Conservation (phyloP, 2,113 vertebrate genomes). For the Hemibagrus wyckioides region DNA sequence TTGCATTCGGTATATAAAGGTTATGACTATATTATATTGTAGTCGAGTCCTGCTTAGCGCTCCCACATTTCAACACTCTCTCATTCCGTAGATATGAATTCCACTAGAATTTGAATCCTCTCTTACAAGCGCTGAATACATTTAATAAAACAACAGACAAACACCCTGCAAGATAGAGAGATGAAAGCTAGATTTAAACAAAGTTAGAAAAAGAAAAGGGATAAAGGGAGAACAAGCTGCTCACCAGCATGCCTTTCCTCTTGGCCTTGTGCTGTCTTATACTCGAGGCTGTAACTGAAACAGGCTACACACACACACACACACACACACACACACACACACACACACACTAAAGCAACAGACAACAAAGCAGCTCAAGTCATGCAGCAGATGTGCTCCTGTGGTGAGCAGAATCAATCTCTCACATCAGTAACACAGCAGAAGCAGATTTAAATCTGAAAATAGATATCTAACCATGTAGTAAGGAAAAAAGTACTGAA, state of each 20-base stretch:
- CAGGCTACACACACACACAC: conserved; percentile 60
- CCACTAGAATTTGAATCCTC: neutral
- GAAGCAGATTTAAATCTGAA: neutral
- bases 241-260: conserved; percentile 63
- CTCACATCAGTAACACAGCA: neutral
- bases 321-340: conserved; percentile 39
- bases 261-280: conserved; percentile 63
- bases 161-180: neutral
- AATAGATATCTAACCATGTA: neutral
- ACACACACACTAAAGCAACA: conserved; percentile 9
- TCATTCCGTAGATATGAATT: neutral
- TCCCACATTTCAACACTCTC: neutral
- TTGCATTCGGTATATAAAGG: neutral
- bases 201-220: neutral
- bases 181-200: neutral
- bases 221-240: conserved; percentile 27
- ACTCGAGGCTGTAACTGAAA: conserved; percentile 66
- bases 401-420: conserved; percentile 36
- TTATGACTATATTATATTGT: too few relatives aligned
- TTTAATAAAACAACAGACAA: neutral
- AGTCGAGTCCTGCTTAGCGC: neutral
- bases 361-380: neutral
- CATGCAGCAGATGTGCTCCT: conserved; percentile 16
- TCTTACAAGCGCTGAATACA: neutral
- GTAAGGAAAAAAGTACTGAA: neutral